Base-by-base conservation (phyloP, 2,888 invertebrate species). In the Hydraecia micacea region DNA sequence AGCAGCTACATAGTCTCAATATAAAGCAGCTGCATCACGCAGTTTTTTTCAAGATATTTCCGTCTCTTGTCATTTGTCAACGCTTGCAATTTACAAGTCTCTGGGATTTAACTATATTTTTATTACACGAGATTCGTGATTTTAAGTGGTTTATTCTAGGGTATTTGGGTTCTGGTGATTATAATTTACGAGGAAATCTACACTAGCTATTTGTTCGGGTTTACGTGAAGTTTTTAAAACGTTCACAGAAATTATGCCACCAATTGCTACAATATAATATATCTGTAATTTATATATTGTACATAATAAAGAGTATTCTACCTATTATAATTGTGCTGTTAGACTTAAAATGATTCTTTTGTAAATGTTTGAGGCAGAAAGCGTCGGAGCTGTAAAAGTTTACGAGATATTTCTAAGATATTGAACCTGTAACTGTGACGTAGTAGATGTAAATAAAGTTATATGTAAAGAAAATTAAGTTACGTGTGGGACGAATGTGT, bases 11-110 rank as follows among this genome's bases (percentile, higher is more conserved):
- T 74, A 25, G 32, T 67, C 76, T 70, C 36, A 68, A 82, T 52
- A 82, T 65, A 73, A 69, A 75, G 67, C 75, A 74, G 75, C 68
- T 87, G 85, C 73, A 85, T 65, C 46, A 39, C 68, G 52, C 28
- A 66, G 67, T 39, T 79, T 79, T 77, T 81, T 63, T 73, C 18
- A 18, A 68, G 49, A 73, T 73, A 77, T 79, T 75, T 86, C 46
- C 2, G 73, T 88, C 67, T 69, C 36, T 11, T 39, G 55, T 49
- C 73, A 86, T 86, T 86, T 82, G 76, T 86, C 88, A 79, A 79
- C 75, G 67, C n/a, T 68, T 87, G 82, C 76, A 77, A 73, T 87
- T 85, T 75, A 60, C 36, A 28, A 63, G 32, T 77, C 71, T 72
- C 67, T 70, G 46, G 39, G 58, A 77, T 71, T 60, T 69, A 69